A percentile compares a stretch with the other conserved stretches of the same genome.
These are phyloP conservation scores for Drosophila bipectinata DNA, from an alignment of 1,140 invertebrate genomes.

Conservation along the genomic window DNA sequence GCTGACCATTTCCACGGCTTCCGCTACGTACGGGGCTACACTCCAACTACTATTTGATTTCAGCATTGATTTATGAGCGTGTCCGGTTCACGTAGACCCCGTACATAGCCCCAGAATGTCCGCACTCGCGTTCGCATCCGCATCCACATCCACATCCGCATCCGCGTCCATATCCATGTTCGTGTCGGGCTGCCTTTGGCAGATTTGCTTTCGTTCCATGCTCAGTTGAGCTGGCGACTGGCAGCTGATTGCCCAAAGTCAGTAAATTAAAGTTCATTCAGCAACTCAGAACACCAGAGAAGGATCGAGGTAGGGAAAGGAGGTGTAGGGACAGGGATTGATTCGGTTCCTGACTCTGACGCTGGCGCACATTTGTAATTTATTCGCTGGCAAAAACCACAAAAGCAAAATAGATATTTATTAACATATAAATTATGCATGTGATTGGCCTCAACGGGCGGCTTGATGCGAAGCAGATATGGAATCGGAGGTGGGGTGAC, in stretches of 20 bases:
- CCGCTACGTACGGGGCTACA: slow-evolving; percentile 41
- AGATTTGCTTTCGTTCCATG: slow-evolving; percentile 63
- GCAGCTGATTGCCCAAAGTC: slow-evolving; percentile 80
- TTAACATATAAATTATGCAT: slow-evolving; percentile 82
- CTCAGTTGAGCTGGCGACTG: slow-evolving; percentile 56
- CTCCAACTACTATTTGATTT: slow-evolving; percentile 78
- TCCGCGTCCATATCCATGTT: slow-evolving; percentile 22
- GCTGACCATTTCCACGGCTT: slow-evolving; percentile 75
- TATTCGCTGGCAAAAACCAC: slow-evolving; percentile 76
- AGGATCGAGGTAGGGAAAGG: slow-evolving; percentile 9
- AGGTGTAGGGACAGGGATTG: slow-evolving; percentile 7
- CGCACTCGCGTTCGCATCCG: slow-evolving; percentile 9
- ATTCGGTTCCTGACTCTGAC: slow-evolving; percentile 26
- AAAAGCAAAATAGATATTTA: slow-evolving; percentile 81
- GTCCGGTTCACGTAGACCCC: slow-evolving; percentile 72
- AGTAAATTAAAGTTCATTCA: slow-evolving; percentile 79
- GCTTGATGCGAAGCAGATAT: slow-evolving; percentile 11
- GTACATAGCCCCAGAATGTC: slow-evolving; percentile 44
- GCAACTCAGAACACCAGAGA: slow-evolving; percentile 25
- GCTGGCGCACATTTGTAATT: slow-evolving; percentile 75
- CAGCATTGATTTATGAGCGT: slow-evolving; percentile 81
- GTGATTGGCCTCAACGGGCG: slow-evolving; percentile 64
- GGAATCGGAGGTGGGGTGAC: background rate
- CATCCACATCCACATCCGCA: slow-evolving; percentile 21
- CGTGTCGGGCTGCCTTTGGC: slow-evolving; percentile 61